Conservation (phyloP, 2,113 vertebrate genomes). For the Anolis carolinensis region DNA sequence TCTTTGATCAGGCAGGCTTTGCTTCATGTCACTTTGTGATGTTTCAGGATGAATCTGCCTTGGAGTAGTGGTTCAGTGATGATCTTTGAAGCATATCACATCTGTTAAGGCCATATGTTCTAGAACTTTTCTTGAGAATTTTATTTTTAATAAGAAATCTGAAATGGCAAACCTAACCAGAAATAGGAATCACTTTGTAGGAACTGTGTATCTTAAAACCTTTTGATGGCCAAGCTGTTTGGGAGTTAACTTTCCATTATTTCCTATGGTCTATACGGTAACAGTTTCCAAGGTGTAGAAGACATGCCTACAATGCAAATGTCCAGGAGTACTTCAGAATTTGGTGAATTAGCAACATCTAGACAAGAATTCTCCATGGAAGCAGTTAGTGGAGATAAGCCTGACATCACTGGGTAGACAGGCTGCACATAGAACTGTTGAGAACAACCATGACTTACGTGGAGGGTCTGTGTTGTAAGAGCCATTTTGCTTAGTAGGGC, state of each 20-base stretch:
- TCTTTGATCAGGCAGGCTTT: background rate
- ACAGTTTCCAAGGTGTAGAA: too few relatives aligned
- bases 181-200: background rate
- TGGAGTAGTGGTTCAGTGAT: background rate
- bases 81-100: background rate
- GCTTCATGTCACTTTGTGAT: background rate
- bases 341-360: too few relatives aligned
- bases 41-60: slow-evolving; percentile 6
- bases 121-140: background rate
- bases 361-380: too few relatives aligned
- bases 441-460: background rate
- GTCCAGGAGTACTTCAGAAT: too few relatives aligned
- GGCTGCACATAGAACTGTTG: background rate
- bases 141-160: background rate
- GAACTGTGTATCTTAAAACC: background rate
- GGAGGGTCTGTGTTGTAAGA: too few relatives aligned
- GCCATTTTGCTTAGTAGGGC: background rate
- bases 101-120: background rate
- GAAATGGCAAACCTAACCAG: background rate
- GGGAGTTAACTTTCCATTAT: too few relatives aligned
- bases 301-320: too few relatives aligned
- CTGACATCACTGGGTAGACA: background rate
- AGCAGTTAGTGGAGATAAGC: background rate
- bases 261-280: too few relatives aligned
- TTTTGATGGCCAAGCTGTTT: background rate